Percentiles rank a stretch among this genome's conserved stretches.
Evolutionary conservation across 2,113 vertebrate species (phyloP).

Genomic region (Chiloscyllium plagiosum): DNA sequence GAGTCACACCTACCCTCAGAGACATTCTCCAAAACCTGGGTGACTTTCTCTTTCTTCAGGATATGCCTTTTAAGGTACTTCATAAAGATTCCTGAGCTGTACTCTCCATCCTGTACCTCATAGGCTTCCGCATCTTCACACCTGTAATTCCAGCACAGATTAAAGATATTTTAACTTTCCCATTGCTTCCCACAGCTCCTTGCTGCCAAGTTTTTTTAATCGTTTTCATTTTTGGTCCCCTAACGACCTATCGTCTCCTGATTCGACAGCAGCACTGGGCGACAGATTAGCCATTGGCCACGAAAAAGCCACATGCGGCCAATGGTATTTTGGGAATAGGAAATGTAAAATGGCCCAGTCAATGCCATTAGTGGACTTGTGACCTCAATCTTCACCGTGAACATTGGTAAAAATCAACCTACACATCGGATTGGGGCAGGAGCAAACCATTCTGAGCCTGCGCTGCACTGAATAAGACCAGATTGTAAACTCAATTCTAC

Average conservation of each 20-base stretch:
- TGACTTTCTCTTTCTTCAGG: conserved; percentile 66
- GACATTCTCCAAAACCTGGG: conserved; percentile 72
- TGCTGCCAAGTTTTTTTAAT: neutral
- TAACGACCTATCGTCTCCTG: neutral
- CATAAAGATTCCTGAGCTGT: conserved; percentile 78
- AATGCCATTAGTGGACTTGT: neutral
- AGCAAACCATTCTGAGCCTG: too few species aligned
- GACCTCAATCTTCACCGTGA: neutral
- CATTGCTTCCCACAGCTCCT: neutral
- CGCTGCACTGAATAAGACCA: too few species aligned
- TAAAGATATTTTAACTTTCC: neutral
- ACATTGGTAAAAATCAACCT: too few species aligned
- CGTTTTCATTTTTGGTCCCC: neutral
- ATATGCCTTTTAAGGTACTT: conserved; percentile 79
- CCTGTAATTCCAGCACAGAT: conserved; percentile 47
- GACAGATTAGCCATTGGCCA: neutral
- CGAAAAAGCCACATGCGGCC: neutral
- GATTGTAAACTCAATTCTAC: too few species aligned
- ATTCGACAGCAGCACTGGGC: neutral
- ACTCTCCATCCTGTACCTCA: conserved; percentile 73
- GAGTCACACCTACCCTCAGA: conserved; percentile 63
- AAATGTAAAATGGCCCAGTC: neutral
- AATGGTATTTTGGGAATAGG: neutral
- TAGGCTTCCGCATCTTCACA: conserved; percentile 77
- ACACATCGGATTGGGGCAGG: too few species aligned